Base-by-base conservation (phyloP, 2,113 vertebrate genomes). In the Caranx melampygus region DNA sequence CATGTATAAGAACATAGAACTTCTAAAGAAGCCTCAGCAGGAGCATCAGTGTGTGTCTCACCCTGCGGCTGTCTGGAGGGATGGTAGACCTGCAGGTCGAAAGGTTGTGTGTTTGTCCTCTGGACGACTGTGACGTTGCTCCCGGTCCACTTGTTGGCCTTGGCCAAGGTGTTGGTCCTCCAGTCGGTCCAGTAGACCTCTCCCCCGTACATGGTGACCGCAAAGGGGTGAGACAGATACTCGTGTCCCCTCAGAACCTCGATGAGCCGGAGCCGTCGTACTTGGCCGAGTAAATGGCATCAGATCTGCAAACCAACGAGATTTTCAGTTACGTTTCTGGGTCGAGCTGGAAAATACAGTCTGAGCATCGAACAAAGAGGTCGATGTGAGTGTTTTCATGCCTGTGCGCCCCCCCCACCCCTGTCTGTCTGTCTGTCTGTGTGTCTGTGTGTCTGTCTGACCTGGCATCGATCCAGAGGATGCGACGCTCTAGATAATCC, bases 181-280 rank as follows among this genome's bases (percentile, higher is more conserved):
- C 98, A 99, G 92, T 99, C 98, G 0, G 98, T 99, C 98, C 98
- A 99, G 93, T 99, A 99, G 6, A 99, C 98, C 91, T 99, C 98
- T 0, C 98, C 98, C 0, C 98, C 98, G 0, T 97, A 99, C 35
- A 99, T 95, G 0, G 97, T 98, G 92, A 99, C 97, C 0, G 98
- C 97, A 0, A 98, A 98, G 1, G 97, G 98, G 80, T 99, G 98
- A 0, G 98, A 99, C 87, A 99, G 94, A 91, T 97, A 98, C 89
- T 99, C 97, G 0, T 99, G 97, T 10, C 97, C 98, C 85, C 97
- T 93, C 68, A 99, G 96, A 77, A 99, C 98, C 93, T 99, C 97
- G 8, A 99, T 98, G 87, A 99, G 96, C 18, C 97, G 0, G 97
- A 97, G n/a, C 97, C 98, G 0, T 99, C 97, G 0, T 99, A 99